Base-by-base conservation (phyloP, 2,113 vertebrate species). In the Oryzias woworae region DNA sequence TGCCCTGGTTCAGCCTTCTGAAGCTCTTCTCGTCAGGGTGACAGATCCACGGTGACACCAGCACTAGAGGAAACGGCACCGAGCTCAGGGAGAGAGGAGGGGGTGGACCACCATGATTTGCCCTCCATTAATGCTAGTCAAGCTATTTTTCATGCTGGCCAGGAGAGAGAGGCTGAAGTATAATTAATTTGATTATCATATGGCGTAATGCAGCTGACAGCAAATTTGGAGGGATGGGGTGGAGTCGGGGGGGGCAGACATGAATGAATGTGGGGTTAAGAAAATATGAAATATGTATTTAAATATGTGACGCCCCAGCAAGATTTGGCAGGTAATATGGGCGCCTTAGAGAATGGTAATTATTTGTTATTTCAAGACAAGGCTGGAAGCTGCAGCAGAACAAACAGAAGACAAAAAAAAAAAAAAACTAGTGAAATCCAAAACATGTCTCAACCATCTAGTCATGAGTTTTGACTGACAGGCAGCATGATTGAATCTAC, bases 101-200 rank as follows among this genome's bases (percentile, higher is more conserved):
- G 86, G 81, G 64, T 51, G 74, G 83, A 84, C 85, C 78, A 77
- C 86, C 85, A 80, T 88, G 76, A 86, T 89, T 89, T 90, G 90
- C 86, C 90, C 90, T 88, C 82, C 76, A 86, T 90, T 91, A 87
- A 91, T 83, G 85, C 89, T 90, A 87, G 85, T 88, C 88, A 85
- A 91, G 89, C 86, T 90, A 90, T 91, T 90, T 89, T 87, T 86
- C 80, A 78, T 88, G 85, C 84, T 78, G 81, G 84, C 82, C 74
- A 85, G 75, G 79, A 88, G 83, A 87, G 83, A 83, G 85, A 75
- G 84, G 83, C 77, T 89, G 87, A 75, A 87, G 91, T 90, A 89
- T 91, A 91, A 93, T 93, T 92, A 92, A 92, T 91, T 89, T 88
- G 87, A 93, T 93, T 91, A 92, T 90, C 89, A 89, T 90, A 90